These are phyloP conservation scores for Cossypha niveicapilla DNA, from an alignment of 2,797 vertebrate species.

Conservation along the genomic window DNA sequence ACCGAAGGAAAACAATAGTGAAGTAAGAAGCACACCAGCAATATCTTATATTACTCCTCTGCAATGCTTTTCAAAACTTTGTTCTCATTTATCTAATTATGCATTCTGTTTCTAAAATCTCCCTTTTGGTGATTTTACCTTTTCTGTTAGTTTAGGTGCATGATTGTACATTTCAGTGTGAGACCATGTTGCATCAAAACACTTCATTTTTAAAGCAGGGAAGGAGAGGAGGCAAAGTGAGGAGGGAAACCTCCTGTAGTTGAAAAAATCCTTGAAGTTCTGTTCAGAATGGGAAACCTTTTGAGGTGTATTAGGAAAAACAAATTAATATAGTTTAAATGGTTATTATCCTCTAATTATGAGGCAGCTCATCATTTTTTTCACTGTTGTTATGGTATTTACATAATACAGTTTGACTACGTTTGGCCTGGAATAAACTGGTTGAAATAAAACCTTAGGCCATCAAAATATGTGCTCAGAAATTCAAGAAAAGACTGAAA, in stretches of 20 bases:
- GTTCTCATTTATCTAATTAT: conserved; percentile 61
- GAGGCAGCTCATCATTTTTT: not conserved
- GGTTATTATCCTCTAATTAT: conserved; percentile 29
- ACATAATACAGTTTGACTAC: not conserved
- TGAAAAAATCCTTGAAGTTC: conserved; percentile 38
- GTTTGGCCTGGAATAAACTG: not conserved
- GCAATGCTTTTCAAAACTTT: conserved; percentile 63
- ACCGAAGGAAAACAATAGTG: conserved; percentile 80
- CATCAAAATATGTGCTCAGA: not conserved
- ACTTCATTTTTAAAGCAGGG: conserved; percentile 33
- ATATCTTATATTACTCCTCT: conserved; percentile 63
- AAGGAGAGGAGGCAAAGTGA: not conserved
- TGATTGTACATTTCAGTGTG: conserved; percentile 61
- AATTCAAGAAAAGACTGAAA: not conserved
- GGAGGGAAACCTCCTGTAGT: not conserved
- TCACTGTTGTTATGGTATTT: not conserved
- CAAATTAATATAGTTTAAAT: not conserved
- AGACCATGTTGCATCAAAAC: conserved; percentile 36
- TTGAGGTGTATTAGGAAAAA: not conserved
- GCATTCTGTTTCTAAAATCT: conserved; percentile 56
- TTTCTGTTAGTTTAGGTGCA: conserved; percentile 81
- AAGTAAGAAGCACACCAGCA: conserved; percentile 73
- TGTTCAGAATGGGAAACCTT: conserved; percentile 25
- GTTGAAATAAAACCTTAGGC: not conserved
- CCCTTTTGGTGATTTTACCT: conserved; percentile 39